Base-by-base conservation (phyloP, 2,888 invertebrate species). In the Capitulum mitella region DNA sequence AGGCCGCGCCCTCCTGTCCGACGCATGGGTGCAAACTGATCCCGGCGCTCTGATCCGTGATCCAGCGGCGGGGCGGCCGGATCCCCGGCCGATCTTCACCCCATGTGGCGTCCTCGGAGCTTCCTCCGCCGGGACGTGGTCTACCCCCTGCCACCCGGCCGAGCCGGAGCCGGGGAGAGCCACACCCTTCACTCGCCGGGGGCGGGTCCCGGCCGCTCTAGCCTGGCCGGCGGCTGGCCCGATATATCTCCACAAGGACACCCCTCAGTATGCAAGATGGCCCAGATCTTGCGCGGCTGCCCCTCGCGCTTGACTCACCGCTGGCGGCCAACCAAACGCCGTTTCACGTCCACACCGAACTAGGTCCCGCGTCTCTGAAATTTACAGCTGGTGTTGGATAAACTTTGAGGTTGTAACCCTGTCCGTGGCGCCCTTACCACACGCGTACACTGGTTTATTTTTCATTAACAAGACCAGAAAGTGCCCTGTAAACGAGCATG, bases 221-320 rank as follows among this genome's bases (percentile, higher is more conserved):
- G 1, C 64, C 12, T 5, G 26, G 14, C 61, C 70, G 70, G 26
- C 22, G 26, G 19, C 70, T 40, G 64, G 34, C 64, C 64, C 64
- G 64, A 64, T 34, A 64, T 19, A 40, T 40, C 40, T 12, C 37
- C 40, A 26, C 70, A 70, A 70, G 70, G 70, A 70, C 70, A 26
- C 26, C 37, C 6, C 40, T 70, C 40, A 40, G 40, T 70, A 70
- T 70, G 70, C 70, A 70, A 70, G 70, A 70, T 70, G 70, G 70
- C 70, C 70, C 70, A 70, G 70, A 70, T 70, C 22, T 26, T 3
- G 40, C 34, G 40, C 26, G 12, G 19, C 34, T 22, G 29, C 26
- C 37, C 37, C 12, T 40, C 70, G 10, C 26, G 29, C 10, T 22
- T 6, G 37, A 26, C 40, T 8, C 37, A 16, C 34, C 8, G 70